These are phyloP conservation scores for Tillus elongatus DNA, from an alignment of 2,888 invertebrate species.

Conservation along the genomic window DNA sequence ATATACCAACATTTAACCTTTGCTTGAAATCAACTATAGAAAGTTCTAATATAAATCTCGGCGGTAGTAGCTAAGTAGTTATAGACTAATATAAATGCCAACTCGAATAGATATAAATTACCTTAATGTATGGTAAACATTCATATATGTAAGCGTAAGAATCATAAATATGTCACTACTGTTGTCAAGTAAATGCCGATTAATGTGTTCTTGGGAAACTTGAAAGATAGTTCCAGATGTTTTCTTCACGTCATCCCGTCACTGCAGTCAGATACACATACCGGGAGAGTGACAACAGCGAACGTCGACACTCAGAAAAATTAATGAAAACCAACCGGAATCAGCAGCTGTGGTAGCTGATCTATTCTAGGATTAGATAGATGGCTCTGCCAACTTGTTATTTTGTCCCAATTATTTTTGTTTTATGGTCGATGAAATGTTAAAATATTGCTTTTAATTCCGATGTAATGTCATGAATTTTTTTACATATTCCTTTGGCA, in stretches of 20 bases:
- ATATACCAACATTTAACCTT: constrained; percentile 35
- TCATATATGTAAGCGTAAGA: constrained; percentile 41
- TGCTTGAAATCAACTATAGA: constrained; percentile 34
- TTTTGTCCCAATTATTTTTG: constrained; percentile 39
- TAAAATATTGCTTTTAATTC: constrained; percentile 31
- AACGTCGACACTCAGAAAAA: constrained; percentile 22
- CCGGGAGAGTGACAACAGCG: too few species aligned
- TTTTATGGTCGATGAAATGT: constrained; percentile 37
- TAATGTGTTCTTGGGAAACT: constrained; percentile 43
- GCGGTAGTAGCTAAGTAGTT: constrained; percentile 38
- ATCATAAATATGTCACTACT: constrained; percentile 44
- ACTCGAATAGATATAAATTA: constrained; percentile 42
- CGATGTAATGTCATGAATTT: constrained; percentile 18
- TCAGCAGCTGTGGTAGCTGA: constrained; percentile 35
- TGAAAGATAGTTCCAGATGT: constrained; percentile 28
- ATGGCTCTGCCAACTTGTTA: constrained; percentile 35
- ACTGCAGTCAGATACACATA: not conserved
- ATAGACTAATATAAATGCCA: constrained; percentile 44
- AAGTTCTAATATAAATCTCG: constrained; percentile 35
- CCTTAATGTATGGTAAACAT: constrained; percentile 45
- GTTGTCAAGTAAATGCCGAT: constrained; percentile 44
- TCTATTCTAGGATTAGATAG: constrained; percentile 37
- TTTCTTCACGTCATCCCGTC: constrained; percentile 27
- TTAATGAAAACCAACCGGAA: constrained; percentile 20
- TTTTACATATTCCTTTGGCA: not conserved